Percentiles rank a stretch among this genome's conserved stretches.
Evolutionary conservation across 2,888 invertebrate genomes (phyloP).

Genomic region (Pristionchus mayeri): DNA sequence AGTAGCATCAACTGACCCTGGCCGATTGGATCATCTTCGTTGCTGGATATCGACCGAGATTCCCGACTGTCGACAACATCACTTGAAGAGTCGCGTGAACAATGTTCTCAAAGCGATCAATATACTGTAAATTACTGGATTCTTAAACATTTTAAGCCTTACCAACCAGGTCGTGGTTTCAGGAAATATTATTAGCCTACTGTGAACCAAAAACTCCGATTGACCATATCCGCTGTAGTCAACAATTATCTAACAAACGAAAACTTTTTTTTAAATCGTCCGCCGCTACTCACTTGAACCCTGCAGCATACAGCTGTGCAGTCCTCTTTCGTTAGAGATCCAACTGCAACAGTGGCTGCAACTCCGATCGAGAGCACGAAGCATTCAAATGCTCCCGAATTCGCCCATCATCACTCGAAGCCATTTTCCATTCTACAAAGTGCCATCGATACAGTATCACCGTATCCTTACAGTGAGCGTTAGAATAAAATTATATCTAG

Average conservation of each 20-base stretch:
- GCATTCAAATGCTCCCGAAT: not conserved
- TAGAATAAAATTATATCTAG: not conserved
- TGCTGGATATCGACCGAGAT: conserved; percentile 46
- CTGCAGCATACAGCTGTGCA: conserved; percentile 87
- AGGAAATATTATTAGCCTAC: no score
- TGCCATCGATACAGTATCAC: not conserved
- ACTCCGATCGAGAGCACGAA: conserved; percentile 83
- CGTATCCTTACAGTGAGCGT: conserved; percentile 79
- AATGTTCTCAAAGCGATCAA: no score
- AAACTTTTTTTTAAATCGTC: not conserved
- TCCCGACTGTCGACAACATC: conserved; percentile 18
- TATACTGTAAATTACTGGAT: no score
- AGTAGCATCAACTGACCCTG: not conserved
- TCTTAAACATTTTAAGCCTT: no score
- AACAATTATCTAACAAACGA: not conserved
- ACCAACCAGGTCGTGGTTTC: no score
- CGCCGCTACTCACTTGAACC: conserved; percentile 81
- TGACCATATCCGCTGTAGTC: no score
- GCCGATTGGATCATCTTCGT: conserved; percentile 47
- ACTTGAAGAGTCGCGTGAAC: not conserved
- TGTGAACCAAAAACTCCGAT: no score
- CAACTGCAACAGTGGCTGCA: conserved; percentile 89
- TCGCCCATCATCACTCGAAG: no score
- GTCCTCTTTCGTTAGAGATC: conserved; percentile 87
- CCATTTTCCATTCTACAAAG: no score